Conservation (phyloP, 1,140 invertebrate species). For the Nylanderia fulva region DNA sequence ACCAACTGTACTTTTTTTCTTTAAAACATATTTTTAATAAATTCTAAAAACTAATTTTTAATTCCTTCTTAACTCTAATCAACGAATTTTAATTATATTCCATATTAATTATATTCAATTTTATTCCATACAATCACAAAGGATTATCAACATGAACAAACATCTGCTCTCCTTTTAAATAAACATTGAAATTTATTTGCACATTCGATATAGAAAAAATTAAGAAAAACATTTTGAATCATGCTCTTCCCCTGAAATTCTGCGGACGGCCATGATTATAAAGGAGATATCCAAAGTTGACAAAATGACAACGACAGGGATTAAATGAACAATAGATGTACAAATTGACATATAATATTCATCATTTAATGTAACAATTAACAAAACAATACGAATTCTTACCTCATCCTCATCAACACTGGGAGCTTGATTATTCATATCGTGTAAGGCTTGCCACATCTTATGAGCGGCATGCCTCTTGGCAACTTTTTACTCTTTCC, state of each 20-base stretch:
- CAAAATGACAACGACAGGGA: not conserved
- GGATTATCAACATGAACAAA: not conserved
- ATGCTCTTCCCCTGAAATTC: no score
- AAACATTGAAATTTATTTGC: no score
- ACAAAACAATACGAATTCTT: constrained; percentile 59
- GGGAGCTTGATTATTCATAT: constrained; percentile 87
- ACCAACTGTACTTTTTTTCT: not conserved
- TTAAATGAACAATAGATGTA: not conserved
- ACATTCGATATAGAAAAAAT: no score
- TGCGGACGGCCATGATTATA: no score
- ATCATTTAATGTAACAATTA: not conserved
- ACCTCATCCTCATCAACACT: constrained; percentile 87
- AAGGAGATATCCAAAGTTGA: not conserved
- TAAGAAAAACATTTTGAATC: no score
- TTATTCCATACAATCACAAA: not conserved
- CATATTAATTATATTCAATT: no score
- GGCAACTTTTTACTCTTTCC: constrained; percentile 98
- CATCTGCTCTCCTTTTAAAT: no score
- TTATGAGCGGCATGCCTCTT: constrained; percentile 97
- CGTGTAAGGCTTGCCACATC: constrained; percentile 95
- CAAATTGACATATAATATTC: not conserved
- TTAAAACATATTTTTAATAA: not conserved
- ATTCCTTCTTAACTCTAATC: not conserved
- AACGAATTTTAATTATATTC: not conserved
- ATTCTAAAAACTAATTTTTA: not conserved